Base-by-base conservation (phyloP, 2,797 vertebrate species). In the Chloroceryle amazona region DNA sequence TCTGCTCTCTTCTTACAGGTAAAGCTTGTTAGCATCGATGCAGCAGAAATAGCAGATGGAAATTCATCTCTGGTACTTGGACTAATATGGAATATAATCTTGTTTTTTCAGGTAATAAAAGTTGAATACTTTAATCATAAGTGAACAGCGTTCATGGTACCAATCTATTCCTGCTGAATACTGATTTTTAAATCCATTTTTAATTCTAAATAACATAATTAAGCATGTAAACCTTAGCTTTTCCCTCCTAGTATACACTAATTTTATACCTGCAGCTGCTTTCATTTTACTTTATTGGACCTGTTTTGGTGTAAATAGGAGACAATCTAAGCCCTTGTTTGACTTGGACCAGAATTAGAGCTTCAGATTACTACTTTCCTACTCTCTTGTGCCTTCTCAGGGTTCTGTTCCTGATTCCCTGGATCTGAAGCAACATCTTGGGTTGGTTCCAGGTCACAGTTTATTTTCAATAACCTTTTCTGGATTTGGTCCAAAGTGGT, bases 41-140 rank as follows among this genome's bases (percentile, higher is more conserved):
- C 99, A 20, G 98, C 99, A 12, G 99, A 99, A 95, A 98, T 99
- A 75, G 99, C 99, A 5, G 99, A 99, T 90, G 99, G 99, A 95
- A 99, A 99, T 98, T 98, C 99, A 37, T 99, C 99, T 57, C 98
- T 99, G 96, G 98, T 99, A 71, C 98, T 99, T n/a, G 99, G 99
- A 47, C 98, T 99, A 90, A 99, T 99, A 97, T 99, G 99, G 99
- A 99, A 99, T 97, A 99, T 99, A 97, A 99, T 99, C 92, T 98
- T 99, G 81, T 99, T 99, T 98, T 99, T 99, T 95, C 99, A 99
- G 99, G 99, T 99, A 98, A 98, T 92, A 28, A 62, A 9, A 44
- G n/a, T 61, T 80, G 44, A 91, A 42, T 91, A 72, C 33, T 89
- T 70, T 73, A 89, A 66, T 80, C 31, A 23, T 66, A 87, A 55